Base-by-base conservation (phyloP, 2,113 vertebrate species). In the Indri indri region DNA sequence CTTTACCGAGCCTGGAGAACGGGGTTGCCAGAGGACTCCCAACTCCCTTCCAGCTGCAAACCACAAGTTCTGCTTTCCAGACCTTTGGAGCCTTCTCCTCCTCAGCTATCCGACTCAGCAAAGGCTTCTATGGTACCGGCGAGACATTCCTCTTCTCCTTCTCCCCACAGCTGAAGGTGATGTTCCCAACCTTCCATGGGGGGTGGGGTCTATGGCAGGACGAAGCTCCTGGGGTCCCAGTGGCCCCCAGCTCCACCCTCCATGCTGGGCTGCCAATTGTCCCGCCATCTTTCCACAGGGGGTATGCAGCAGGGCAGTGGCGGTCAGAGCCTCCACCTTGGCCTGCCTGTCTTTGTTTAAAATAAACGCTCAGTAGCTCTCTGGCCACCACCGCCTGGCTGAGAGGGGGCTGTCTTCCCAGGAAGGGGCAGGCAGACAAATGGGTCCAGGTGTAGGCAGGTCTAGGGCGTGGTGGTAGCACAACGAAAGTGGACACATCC, bases 101-200 rank as follows among this genome's bases (percentile, higher is more conserved):
- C 88, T 97, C 95, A 0, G n/a, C 98, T 32, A 80, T 99, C 30
- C 97, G 71, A 85, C 73, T 98, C 93, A 99, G 98, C 98, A 96
- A 94, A 30, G 59, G 97, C 82, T 99, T 99, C 98, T 99, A 98
- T 0, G 98, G 99, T 14, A 99, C 98, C 0, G 99, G 99, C 11
- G 98, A 99, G 97, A 99, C 97, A 0, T 99, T 99, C 47, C 98
- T 99, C 34, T 99, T 99, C 97, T 98, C 98, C 68, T 99, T 99
- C 90, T 97, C 97, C 11, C 99, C 98, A 1, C 95, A 98, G 81
- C 95, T 99, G 77, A 99, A 99, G 99, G 99, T 99, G 96, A 96
- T 50, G 54, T 63, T 80, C 68, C 37, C 71, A 70, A 2, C 32
- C n/a, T 74, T 27, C 47, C 0, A 3, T 2, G 32, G 30, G 0